Base-by-base conservation (phyloP, 2,888 invertebrate species). In the Asteroscopus sphinx region DNA sequence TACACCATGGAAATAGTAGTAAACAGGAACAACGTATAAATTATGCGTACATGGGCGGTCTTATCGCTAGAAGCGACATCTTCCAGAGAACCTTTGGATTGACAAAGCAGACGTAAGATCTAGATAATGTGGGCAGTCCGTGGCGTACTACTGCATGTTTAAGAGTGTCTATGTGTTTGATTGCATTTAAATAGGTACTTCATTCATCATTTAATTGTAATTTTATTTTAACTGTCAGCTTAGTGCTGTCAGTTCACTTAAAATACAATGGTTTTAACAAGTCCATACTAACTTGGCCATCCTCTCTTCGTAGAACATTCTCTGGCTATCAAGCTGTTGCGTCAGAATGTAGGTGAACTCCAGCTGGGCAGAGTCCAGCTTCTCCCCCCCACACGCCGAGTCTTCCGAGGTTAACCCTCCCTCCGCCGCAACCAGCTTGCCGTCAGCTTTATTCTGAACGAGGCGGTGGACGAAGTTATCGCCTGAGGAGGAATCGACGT, bases 311-410 rank as follows among this genome's bases (percentile, higher is more conserved):
- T 98, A 99, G 89, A 97, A 99, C 76, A 96, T 95, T 15, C 99
- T 95, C 89, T 99, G 99, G 12, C 98, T 96, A 88, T 99, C 99
- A 44, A 99, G 94, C 78, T 99, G 99, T 46, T 98, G 98, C 1
- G 99, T 99, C 39, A 99, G 94, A 57, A 99, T 95, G 93, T 99
- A 99, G 0, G 99, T 99, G 86, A 99, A 99, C 95, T 99, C 99
- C 61, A 99, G 95, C 86, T 99, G 99, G 47, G 99, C 97, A 0
- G 98, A 96, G 90, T 99, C 99, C 51, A 99, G 95, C 92, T 99
- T 99, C 25, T 95, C 94, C 3, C 87, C 91, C 0, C 86, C 83
- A 65, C 83, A 85, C 17, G 77, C 87, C 45, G 77, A 81, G 40
- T 95, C 95, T 70, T 95, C 96, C 42, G 95, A 95, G 33, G 95